Evolutionary conservation across 2,888 invertebrate genomes (phyloP).

Genomic region (Ormia ochracea): DNA sequence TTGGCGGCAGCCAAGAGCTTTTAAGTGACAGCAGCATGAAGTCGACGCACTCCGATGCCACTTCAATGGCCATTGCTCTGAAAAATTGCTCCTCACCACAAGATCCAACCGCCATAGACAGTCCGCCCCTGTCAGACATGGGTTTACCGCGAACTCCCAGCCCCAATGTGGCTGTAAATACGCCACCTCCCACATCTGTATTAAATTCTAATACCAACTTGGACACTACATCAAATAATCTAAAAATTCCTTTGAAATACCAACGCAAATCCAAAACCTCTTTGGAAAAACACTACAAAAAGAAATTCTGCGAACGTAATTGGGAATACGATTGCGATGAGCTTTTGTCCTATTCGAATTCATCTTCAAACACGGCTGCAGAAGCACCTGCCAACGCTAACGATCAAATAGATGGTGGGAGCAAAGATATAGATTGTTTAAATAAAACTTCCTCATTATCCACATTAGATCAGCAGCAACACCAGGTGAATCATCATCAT

Average conservation of each 20-base stretch:
- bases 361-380: constrained; percentile 67
- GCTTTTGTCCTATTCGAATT: constrained; percentile 70
- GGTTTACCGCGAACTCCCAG: constrained; percentile 76
- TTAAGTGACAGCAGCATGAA: constrained; percentile 74
- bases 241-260: constrained; percentile 80
- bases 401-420: constrained; percentile 38
- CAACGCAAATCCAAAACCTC: constrained; percentile 79
- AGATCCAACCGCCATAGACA: constrained; percentile 76
- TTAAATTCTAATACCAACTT: constrained; percentile 49
- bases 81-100: constrained; percentile 72
- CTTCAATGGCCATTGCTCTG: constrained; percentile 65
- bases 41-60: constrained; percentile 66
- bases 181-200: constrained; percentile 70
- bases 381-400: constrained; percentile 70
- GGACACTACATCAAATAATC: constrained; percentile 64
- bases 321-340: constrained; percentile 79
- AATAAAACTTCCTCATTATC: constrained; percentile 26
- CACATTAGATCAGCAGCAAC: constrained; percentile 46
- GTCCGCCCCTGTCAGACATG: constrained; percentile 78
- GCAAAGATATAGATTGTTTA: constrained; percentile 64
- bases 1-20: constrained; percentile 76
- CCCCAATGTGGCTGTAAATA: constrained; percentile 73
- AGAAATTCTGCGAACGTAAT: constrained; percentile 89
- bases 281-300: constrained; percentile 85
- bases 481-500: constrained; percentile 17